phyloP scores from a whole-genome alignment of 2,797 vertebrate species.

The Adelosebastes latens region DNA sequence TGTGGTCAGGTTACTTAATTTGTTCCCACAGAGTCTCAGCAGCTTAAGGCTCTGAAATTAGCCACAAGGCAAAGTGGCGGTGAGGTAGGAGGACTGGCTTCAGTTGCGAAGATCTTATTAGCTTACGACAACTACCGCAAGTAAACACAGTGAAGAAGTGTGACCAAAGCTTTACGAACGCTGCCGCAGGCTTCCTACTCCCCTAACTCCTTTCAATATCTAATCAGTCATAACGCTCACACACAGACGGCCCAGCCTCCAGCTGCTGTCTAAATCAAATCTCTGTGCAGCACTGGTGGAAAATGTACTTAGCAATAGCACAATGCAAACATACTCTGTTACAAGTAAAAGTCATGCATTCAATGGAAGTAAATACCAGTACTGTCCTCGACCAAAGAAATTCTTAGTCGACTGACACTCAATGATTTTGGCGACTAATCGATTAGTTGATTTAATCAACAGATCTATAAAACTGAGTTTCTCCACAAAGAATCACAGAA shows the following conservation, averaged over 20 bases:
- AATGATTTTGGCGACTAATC: too few species aligned
- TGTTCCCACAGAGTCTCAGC: constrained; percentile 61
- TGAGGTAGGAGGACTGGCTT: constrained; percentile 40
- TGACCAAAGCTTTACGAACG: constrained; percentile 9
- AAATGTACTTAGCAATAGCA: background rate
- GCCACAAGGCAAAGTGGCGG: constrained; percentile 32
- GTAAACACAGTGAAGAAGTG: constrained; percentile 23
- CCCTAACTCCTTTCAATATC: constrained; percentile 1
- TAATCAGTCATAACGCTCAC: constrained; percentile 12
- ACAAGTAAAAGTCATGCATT: background rate
- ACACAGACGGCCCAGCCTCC: background rate
- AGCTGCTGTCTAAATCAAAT: constrained; percentile 4
- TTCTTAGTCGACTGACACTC: too few species aligned
- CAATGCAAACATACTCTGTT: background rate
- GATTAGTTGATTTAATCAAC: too few species aligned
- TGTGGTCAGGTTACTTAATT: constrained; percentile 56
- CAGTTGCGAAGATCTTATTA: constrained; percentile 66
- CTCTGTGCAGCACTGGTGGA: background rate
- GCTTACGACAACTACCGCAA: constrained; percentile 23
- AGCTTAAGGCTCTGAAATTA: constrained; percentile 77
- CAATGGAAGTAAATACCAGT: background rate
- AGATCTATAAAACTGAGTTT: too few species aligned
- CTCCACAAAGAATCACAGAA: too few species aligned
- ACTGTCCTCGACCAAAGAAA: too few species aligned
- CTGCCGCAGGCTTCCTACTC: constrained; percentile 10